These are phyloP conservation scores for Pantherophis vulpinus DNA, from an alignment of 2,797 vertebrate species.

Conservation along the genomic window DNA sequence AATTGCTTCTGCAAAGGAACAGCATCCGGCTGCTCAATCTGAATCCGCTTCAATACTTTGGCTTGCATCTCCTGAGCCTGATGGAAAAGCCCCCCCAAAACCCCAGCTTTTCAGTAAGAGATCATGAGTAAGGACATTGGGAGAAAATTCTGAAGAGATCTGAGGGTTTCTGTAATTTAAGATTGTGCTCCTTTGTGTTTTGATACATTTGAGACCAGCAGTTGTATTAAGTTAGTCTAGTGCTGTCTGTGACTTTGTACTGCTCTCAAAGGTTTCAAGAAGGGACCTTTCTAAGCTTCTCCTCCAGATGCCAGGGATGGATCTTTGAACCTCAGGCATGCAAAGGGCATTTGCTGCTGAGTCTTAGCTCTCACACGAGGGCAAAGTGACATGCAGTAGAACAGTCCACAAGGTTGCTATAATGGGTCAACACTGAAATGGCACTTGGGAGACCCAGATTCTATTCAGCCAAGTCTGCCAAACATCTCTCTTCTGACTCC, in stretches of 20 bases:
- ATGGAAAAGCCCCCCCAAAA: background rate
- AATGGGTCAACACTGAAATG: background rate
- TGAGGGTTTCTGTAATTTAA: background rate
- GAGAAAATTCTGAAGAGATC: background rate
- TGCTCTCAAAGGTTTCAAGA: background rate
- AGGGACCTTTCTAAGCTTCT: background rate
- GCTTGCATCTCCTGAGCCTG: constrained; percentile 93
- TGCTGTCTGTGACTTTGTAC: background rate
- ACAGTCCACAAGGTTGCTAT: background rate
- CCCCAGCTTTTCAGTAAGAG: background rate
- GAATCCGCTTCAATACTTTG: constrained; percentile 90
- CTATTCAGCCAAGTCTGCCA: background rate
- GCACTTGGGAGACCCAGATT: background rate
- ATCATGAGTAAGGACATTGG: background rate
- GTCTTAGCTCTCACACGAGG: background rate
- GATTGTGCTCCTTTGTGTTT: background rate
- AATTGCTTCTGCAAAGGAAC: constrained; percentile 88
- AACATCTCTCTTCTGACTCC: background rate
- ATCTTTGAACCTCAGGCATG: background rate
- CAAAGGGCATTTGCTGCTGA: background rate
- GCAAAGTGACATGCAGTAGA: background rate
- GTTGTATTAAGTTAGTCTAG: background rate
- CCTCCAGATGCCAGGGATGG: background rate
- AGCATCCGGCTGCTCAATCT: constrained; percentile 89
- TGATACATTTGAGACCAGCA: background rate